phyloP scores from a whole-genome alignment of 2,797 vertebrate species.

The Melanotaenia maccullochi region DNA sequence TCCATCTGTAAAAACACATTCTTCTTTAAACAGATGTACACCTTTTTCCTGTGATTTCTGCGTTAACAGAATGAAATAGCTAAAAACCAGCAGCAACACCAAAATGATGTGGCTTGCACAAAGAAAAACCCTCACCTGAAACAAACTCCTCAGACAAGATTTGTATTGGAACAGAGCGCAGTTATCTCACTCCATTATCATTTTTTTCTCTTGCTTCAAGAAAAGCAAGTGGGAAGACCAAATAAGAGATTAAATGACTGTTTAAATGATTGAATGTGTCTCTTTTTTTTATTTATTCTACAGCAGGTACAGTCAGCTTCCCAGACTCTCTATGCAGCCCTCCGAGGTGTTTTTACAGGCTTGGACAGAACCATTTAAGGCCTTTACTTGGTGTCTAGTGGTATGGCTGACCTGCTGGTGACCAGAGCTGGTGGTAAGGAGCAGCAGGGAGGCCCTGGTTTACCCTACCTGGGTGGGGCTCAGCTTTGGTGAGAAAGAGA shows the following conservation, averaged over 20 bases:
- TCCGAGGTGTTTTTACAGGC: slow-evolving; percentile 49
- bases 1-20: slow-evolving; percentile 26
- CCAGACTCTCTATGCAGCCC: slow-evolving; percentile 28
- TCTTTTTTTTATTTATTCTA: slow-evolving; percentile 21
- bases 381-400: slow-evolving; percentile 48
- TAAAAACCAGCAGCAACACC: slow-evolving; percentile 16
- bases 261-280: slow-evolving; percentile 18
- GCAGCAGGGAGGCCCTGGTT: slow-evolving; percentile 47
- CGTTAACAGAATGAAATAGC: slow-evolving; percentile 25
- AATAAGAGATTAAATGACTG: slow-evolving; percentile 42
- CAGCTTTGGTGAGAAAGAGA: slow-evolving; percentile 29
- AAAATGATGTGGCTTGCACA: slow-evolving; percentile 16
- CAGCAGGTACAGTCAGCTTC: slow-evolving; percentile 39
- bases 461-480: slow-evolving; percentile 41
- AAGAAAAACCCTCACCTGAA: slow-evolving; percentile 29
- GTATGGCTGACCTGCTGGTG: slow-evolving; percentile 53
- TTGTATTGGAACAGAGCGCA: slow-evolving; percentile 47
- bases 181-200: slow-evolving; percentile 46
- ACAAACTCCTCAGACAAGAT: slow-evolving; percentile 28
- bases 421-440: slow-evolving; percentile 53
- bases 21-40: slow-evolving; percentile 5
- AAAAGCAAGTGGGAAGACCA: slow-evolving; percentile 15
- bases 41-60: slow-evolving; percentile 16
- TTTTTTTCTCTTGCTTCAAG: slow-evolving; percentile 22
- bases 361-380: slow-evolving; percentile 34